Evolutionary conservation across 2,888 invertebrate genomes (phyloP).

Genomic region (Tetragonisca angustula): DNA sequence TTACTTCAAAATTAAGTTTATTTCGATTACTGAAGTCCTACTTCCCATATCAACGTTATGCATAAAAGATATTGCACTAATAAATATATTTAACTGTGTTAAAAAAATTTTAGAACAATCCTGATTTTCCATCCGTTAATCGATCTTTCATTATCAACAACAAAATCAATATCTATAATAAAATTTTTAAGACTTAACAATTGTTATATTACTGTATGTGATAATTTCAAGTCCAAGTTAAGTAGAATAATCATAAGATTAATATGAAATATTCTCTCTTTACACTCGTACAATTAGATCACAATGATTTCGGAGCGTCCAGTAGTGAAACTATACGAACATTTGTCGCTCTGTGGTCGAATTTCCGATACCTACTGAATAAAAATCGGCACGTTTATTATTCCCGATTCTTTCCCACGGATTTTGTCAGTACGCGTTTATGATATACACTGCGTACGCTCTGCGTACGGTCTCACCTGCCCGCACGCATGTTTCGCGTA

Average conservation of each 20-base stretch:
- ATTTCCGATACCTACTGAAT: conserved; percentile 37
- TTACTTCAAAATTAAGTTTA: not conserved
- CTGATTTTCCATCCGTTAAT: not conserved
- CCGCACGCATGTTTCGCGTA: conserved; percentile 60
- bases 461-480: conserved; percentile 31
- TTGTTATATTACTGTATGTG: too few species aligned
- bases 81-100: not conserved
- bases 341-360: conserved; percentile 16
- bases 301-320: conserved; percentile 10
- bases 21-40: not conserved
- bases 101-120: not conserved
- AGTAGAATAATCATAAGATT: not conserved
- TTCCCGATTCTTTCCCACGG: conserved; percentile 24
- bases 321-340: conserved; percentile 9
- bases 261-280: not conserved
- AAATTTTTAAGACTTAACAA: too few species aligned
- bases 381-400: conserved; percentile 32
- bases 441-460: conserved; percentile 6
- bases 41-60: not conserved
- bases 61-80: not conserved
- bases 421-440: conserved; percentile 8
- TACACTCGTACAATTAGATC: not conserved
- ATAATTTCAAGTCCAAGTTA: not conserved
- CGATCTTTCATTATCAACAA: not conserved
- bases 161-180: too few species aligned